These are phyloP conservation scores for Atherinomorus stipes DNA, from an alignment of 2,113 vertebrate genomes.

Conservation along the genomic window DNA sequence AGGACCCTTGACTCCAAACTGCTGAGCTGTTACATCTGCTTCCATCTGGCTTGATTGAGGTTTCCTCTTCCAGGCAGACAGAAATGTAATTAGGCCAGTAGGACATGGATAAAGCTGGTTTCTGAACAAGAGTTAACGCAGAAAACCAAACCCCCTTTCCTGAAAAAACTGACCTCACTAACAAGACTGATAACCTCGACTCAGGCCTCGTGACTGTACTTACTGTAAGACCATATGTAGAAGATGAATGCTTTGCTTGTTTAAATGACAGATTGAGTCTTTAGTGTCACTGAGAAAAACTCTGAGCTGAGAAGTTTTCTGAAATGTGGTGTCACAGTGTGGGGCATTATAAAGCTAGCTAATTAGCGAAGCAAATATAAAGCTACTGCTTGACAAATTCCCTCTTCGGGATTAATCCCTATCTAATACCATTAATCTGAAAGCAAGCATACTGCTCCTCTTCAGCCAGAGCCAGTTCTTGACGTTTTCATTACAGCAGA, in stretches of 20 bases:
- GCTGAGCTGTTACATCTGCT: slow-evolving; percentile 67
- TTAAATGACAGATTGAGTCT: slow-evolving; percentile 22
- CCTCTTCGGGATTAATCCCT: slow-evolving; percentile 69
- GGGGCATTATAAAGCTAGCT: slow-evolving; percentile 39
- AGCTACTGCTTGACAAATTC: slow-evolving; percentile 64
- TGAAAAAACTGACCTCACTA: slow-evolving; percentile 9
- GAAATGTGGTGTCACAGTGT: slow-evolving; percentile 40
- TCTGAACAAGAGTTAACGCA: slow-evolving; percentile 30
- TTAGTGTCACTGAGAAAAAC: slow-evolving; percentile 31
- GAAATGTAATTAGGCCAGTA: slow-evolving; percentile 53
- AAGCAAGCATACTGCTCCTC: slow-evolving; percentile 61
- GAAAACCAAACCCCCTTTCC: slow-evolving; percentile 13
- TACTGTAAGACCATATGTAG: background rate
- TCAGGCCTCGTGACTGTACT: slow-evolving; percentile 19
- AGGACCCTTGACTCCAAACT: slow-evolving; percentile 59
- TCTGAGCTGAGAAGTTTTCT: slow-evolving; percentile 10
- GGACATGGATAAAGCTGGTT: slow-evolving; percentile 44
- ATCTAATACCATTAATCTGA: slow-evolving; percentile 75
- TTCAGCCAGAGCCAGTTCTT: slow-evolving; percentile 44
- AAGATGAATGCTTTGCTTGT: slow-evolving; percentile 11
- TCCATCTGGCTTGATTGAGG: slow-evolving; percentile 59
- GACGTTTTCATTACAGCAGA: slow-evolving; percentile 63
- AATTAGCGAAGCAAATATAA: slow-evolving; percentile 66
- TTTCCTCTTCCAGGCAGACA: slow-evolving; percentile 46
- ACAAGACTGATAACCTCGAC: slow-evolving; percentile 8